These are phyloP conservation scores for Coregonus ussuriensis DNA, from an alignment of 2,797 vertebrate genomes.

Conservation along the genomic window DNA sequence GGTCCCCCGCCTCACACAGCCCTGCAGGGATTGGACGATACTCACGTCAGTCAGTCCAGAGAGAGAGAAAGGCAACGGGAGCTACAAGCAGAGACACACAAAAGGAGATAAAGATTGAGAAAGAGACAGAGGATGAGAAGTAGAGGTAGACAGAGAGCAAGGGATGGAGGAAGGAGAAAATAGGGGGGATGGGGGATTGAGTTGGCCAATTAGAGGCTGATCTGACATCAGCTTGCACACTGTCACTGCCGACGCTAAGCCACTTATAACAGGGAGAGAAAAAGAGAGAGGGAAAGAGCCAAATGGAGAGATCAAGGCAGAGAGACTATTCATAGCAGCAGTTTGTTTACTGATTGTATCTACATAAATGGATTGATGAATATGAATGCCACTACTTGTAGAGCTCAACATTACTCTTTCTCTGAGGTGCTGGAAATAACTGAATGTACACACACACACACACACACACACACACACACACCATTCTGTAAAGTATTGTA, in stretches of 20 bases:
- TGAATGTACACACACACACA: slow-evolving; percentile 6
- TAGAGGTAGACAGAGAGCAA: slow-evolving; percentile 24
- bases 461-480: slow-evolving; percentile 1
- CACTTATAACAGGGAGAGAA: slow-evolving; percentile 32
- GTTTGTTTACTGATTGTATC: not conserved
- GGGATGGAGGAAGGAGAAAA: slow-evolving; percentile 4
- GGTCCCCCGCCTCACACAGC: slow-evolving; percentile 81
- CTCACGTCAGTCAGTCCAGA: slow-evolving; percentile 54
- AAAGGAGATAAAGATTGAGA: slow-evolving; percentile 7
- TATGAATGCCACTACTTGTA: not conserved
- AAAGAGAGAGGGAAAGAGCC: slow-evolving; percentile 1
- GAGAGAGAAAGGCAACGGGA: slow-evolving; percentile 10
- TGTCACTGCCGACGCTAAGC: slow-evolving; percentile 47
- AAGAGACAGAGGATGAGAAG: slow-evolving; percentile 21
- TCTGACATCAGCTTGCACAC: slow-evolving; percentile 53
- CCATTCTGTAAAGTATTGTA: too few relatives aligned
- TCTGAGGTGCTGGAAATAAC: too few relatives aligned
- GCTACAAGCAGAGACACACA: not conserved
- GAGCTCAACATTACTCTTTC: too few relatives aligned
- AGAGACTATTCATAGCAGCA: slow-evolving; percentile 4
- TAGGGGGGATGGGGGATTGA: slow-evolving; percentile 57
- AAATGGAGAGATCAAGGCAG: not conserved
- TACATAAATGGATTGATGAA: not conserved
- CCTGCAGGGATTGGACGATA: slow-evolving; percentile 75
- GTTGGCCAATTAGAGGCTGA: slow-evolving; percentile 64